phyloP scores from a whole-genome alignment of 1,140 invertebrate genomes.

The Lycorma delicatula region DNA sequence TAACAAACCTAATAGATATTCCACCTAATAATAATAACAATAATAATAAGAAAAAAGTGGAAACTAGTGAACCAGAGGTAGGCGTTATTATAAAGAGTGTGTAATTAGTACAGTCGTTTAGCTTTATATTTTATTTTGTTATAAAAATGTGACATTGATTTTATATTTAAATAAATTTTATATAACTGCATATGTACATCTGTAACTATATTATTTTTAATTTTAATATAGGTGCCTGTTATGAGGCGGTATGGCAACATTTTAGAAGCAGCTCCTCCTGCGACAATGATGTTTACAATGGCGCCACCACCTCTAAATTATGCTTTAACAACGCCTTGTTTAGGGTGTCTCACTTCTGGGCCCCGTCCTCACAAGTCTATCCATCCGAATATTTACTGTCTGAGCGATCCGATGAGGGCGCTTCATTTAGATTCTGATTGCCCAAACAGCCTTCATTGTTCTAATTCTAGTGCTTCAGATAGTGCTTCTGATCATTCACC shows the following conservation, averaged over 20 bases:
- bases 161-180: no score
- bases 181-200: no score
- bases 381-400: neutral
- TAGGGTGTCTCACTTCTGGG: neutral
- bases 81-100: no score
- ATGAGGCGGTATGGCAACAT: slow-evolving; percentile 3
- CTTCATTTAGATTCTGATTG: slow-evolving; percentile 8
- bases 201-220: neutral
- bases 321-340: neutral
- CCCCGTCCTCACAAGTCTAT: neutral
- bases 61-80: slow-evolving; percentile 8
- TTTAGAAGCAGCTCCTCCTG: neutral
- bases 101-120: no score
- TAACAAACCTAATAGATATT: neutral
- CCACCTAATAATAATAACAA: slow-evolving; percentile 1
- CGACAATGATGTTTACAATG: neutral
- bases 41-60: slow-evolving; percentile 13
- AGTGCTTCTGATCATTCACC: slow-evolving; percentile 24
- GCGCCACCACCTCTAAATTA: neutral
- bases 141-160: no score
- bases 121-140: no score
- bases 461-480: slow-evolving; percentile 15
- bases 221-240: neutral
- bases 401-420: slow-evolving; percentile 1
- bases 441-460: neutral